Evolutionary conservation across 1,140 invertebrate genomes (phyloP).

Genomic region (Schmidtea mediterranea): DNA sequence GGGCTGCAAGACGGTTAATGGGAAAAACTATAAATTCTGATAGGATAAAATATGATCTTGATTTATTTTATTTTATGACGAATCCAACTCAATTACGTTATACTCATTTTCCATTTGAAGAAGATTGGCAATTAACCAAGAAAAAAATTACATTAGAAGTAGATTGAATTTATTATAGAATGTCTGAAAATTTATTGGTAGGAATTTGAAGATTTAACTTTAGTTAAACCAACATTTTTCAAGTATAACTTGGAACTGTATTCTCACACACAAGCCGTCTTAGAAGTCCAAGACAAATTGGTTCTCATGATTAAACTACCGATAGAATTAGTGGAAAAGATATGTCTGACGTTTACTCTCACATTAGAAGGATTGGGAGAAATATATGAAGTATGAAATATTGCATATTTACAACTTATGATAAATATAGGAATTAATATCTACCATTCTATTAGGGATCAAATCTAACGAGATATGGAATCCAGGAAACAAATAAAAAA

Average conservation of each 20-base stretch:
- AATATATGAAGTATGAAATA: no score
- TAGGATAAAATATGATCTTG: constrained; percentile 19
- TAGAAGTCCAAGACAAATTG: constrained; percentile 12
- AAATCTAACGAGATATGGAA: constrained; percentile 13
- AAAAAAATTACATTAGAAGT: constrained; percentile 4
- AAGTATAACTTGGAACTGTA: constrained; percentile 25
- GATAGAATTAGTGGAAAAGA: no score
- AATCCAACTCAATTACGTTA: constrained; percentile 25
- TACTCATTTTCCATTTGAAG: constrained; percentile 24
- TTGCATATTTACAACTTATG: no score
- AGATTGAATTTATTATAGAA: constrained; percentile 7
- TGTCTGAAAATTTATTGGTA: constrained; percentile 7
- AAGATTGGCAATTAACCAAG: constrained; percentile 24
- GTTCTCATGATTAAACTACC: no score
- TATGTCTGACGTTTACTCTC: no score
- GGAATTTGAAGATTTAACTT: constrained; percentile 26
- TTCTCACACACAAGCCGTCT: constrained; percentile 21
- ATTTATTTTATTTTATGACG: constrained; percentile 25
- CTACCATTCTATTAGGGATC: no score
- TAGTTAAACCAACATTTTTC: constrained; percentile 27
- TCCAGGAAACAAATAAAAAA: constrained; percentile 21
- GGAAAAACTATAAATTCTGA: constrained; percentile 13
- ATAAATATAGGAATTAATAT: no score
- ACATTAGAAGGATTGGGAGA: no score
- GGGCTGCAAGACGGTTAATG: constrained; percentile 24